Evolutionary conservation across 2,888 invertebrate species (phyloP).

Genomic region (Meloe dianella): DNA sequence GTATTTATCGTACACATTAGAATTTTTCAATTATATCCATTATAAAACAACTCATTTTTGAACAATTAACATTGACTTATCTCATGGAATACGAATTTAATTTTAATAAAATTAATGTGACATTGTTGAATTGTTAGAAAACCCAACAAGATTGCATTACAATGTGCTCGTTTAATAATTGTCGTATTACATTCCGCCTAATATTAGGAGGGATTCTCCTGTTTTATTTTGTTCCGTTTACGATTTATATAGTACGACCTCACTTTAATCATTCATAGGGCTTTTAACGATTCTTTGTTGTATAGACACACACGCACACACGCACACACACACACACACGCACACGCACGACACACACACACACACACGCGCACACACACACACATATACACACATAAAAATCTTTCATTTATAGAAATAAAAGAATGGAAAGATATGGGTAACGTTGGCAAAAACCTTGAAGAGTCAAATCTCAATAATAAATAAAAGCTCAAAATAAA

Average conservation of each 20-base stretch:
- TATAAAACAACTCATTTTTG: background rate
- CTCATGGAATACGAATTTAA: background rate
- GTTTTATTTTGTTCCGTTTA: background rate
- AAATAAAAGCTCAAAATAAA: background rate
- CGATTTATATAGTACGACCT: slow-evolving; percentile 13
- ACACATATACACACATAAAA: no score
- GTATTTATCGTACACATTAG: background rate
- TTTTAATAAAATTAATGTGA: background rate
- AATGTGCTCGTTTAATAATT: slow-evolving; percentile 14
- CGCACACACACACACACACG: background rate
- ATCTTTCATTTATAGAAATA: background rate
- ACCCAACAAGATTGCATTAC: slow-evolving; percentile 6
- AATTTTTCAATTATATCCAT: background rate
- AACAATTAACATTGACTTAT: background rate
- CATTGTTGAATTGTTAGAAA: background rate
- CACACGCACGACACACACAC: no score
- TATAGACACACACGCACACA: background rate
- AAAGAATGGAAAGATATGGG: background rate
- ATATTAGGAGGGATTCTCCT: background rate
- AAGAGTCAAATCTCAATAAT: slow-evolving; percentile 4
- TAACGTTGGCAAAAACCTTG: background rate
- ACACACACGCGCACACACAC: no score
- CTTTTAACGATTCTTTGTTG: slow-evolving; percentile 16
- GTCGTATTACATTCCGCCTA: slow-evolving; percentile 5
- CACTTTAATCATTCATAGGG: slow-evolving; percentile 15